A percentile compares a stretch with the other conserved stretches of the same genome.
phyloP scores from a whole-genome alignment of 2,888 invertebrate species.

The Megastigmus dorsalis region DNA sequence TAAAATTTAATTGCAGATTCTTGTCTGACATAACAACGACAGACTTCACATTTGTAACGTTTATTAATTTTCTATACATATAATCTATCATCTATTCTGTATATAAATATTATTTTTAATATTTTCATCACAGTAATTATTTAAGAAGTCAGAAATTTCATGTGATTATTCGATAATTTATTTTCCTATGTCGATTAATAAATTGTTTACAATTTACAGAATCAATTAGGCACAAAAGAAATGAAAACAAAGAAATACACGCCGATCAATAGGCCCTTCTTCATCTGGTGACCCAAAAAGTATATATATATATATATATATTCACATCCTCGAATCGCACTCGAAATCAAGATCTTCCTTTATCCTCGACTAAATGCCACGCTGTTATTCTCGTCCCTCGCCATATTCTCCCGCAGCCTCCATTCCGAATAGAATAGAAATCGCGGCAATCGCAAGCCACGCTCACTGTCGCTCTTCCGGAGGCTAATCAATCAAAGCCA shows the following conservation, averaged over 20 bases:
- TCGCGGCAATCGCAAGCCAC: neutral
- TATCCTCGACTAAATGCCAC: constrained; percentile 19
- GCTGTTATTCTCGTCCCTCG: neutral
- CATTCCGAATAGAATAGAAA: constrained; percentile 21
- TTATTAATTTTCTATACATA: no score
- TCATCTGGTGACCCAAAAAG: constrained; percentile 12
- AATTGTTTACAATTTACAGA: no score
- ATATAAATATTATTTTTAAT: no score
- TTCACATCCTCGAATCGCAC: constrained; percentile 20
- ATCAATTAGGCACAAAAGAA: neutral
- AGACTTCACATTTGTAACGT: no score
- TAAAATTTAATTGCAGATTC: no score
- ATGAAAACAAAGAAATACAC: neutral
- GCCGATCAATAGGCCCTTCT: neutral
- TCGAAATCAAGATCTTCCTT: constrained; percentile 43
- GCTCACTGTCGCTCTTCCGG: constrained; percentile 52
- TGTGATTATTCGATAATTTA: no score
- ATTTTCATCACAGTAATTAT: no score
- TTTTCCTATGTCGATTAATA: no score
- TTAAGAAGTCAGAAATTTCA: no score
- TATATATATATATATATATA: no score
- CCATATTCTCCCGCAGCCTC: constrained; percentile 8
- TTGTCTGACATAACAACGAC: no score
- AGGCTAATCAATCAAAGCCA: constrained; percentile 69
- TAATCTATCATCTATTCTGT: no score